A percentile compares a stretch with the other conserved stretches of the same genome.
Evolutionary conservation across 2,888 invertebrate species (phyloP).

Genomic region (Steinernema carpocapsae): DNA sequence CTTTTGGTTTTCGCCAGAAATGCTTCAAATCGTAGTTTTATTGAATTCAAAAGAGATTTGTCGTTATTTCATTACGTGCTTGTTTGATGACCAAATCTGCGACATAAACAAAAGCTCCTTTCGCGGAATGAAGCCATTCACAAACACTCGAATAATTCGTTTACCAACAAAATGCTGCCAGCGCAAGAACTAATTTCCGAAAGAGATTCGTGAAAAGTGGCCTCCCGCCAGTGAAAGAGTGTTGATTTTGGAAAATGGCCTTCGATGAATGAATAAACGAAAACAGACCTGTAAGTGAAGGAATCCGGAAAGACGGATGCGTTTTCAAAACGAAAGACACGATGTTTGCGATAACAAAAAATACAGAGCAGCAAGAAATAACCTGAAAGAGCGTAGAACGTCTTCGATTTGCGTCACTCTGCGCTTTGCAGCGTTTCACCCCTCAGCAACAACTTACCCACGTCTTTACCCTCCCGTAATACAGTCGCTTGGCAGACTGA

Average conservation of each 20-base stretch:
- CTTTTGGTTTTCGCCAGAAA: too few relatives aligned
- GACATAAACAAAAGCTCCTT: slow-evolving; percentile 13
- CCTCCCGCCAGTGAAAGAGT: neutral
- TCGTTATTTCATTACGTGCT: too few relatives aligned
- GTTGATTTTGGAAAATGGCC: neutral
- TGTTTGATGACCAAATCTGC: too few relatives aligned
- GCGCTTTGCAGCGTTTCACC: slow-evolving; percentile 9
- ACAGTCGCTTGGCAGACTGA: slow-evolving; percentile 1
- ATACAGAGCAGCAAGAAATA: slow-evolving; percentile 87
- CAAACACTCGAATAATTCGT: slow-evolving; percentile 34
- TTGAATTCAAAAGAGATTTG: too few relatives aligned
- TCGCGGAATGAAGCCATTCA: slow-evolving; percentile 26
- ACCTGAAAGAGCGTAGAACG: slow-evolving; percentile 76
- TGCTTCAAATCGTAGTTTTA: too few relatives aligned
- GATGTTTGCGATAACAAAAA: slow-evolving; percentile 94
- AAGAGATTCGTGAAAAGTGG: slow-evolving; percentile 22
- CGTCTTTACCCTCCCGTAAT: neutral
- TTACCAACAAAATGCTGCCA: slow-evolving; percentile 21
- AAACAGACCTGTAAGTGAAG: slow-evolving; percentile 71
- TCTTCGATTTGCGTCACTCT: slow-evolving; percentile 32
- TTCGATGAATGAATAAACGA: neutral
- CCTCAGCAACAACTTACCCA: neutral
- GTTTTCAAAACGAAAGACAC: slow-evolving; percentile 94
- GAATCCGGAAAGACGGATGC: slow-evolving; percentile 91
- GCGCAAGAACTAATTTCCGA: slow-evolving; percentile 22